Conservation (phyloP, 2,113 vertebrate genomes). For the Xiphophorus hellerii region DNA sequence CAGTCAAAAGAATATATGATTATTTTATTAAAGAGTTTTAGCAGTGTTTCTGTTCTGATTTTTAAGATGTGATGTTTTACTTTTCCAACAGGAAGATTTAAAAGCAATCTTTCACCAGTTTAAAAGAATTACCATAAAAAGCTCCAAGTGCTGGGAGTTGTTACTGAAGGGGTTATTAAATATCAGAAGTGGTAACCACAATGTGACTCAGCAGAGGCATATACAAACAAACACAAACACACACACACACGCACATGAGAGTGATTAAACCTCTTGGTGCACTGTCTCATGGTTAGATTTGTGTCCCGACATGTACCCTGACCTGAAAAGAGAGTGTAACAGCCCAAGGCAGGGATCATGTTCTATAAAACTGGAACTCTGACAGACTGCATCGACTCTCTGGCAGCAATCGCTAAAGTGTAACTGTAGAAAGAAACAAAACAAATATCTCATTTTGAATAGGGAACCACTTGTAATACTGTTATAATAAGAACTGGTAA, state of each 20-base stretch:
- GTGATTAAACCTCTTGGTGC: slow-evolving; percentile 54
- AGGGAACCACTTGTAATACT: slow-evolving; percentile 33
- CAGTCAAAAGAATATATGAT: background rate
- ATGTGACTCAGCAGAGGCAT: slow-evolving; percentile 63
- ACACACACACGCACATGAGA: background rate
- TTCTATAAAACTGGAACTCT: slow-evolving; percentile 54
- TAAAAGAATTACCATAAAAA: slow-evolving; percentile 78
- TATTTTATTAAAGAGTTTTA: background rate
- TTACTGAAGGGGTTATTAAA: slow-evolving; percentile 70
- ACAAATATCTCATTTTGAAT: slow-evolving; percentile 26
- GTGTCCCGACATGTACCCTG: slow-evolving; percentile 69
- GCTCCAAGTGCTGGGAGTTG: slow-evolving; percentile 69
- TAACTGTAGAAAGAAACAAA: background rate
- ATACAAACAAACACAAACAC: background rate
- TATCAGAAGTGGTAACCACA: slow-evolving; percentile 73
- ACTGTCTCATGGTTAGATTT: slow-evolving; percentile 37
- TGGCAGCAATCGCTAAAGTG: slow-evolving; percentile 27
- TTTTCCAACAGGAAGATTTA: slow-evolving; percentile 45
- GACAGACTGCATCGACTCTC: slow-evolving; percentile 41
- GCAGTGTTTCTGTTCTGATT: background rate
- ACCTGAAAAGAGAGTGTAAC: slow-evolving; percentile 55
- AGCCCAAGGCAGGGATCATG: slow-evolving; percentile 49
- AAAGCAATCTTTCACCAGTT: slow-evolving; percentile 58
- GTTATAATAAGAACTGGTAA: slow-evolving; percentile 10
- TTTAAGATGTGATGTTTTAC: slow-evolving; percentile 47